Evolutionary conservation across 2,113 vertebrate genomes (phyloP).

Genomic region (Apodemus sylvaticus): DNA sequence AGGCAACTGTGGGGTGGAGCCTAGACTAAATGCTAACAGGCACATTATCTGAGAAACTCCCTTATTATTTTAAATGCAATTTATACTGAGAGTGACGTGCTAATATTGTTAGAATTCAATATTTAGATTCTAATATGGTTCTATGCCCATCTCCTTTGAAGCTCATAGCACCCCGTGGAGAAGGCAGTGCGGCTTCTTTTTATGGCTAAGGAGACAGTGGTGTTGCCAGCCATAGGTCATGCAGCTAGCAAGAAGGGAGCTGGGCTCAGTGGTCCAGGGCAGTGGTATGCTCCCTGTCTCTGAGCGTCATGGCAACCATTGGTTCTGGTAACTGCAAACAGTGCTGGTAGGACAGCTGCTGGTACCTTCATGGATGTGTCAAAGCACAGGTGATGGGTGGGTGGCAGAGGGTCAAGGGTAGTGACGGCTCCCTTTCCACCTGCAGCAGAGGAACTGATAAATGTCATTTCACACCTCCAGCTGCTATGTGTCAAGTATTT

Average conservation of each 20-base stretch:
- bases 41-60: not conserved
- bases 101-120: not conserved
- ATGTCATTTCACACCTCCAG: not conserved
- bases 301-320: not conserved
- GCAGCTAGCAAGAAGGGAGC: not conserved
- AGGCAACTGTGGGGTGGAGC: too few relatives aligned
- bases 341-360: not conserved
- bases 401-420: not conserved
- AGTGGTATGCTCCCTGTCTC: not conserved
- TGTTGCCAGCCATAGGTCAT: not conserved
- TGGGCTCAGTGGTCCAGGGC: not conserved
- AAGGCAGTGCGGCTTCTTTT: not conserved
- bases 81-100: not conserved
- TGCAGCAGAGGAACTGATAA: not conserved
- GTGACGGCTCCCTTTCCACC: not conserved
- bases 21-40: too few relatives aligned
- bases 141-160: not conserved
- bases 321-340: not conserved
- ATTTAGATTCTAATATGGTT: not conserved
- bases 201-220: not conserved
- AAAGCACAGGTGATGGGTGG: not conserved
- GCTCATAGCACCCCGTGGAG: not conserved
- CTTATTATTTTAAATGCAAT: not conserved
- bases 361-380: not conserved
- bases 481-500: conserved; percentile 5